phyloP scores from a whole-genome alignment of 1,140 invertebrate species.

The Trichonephila inaurata region DNA sequence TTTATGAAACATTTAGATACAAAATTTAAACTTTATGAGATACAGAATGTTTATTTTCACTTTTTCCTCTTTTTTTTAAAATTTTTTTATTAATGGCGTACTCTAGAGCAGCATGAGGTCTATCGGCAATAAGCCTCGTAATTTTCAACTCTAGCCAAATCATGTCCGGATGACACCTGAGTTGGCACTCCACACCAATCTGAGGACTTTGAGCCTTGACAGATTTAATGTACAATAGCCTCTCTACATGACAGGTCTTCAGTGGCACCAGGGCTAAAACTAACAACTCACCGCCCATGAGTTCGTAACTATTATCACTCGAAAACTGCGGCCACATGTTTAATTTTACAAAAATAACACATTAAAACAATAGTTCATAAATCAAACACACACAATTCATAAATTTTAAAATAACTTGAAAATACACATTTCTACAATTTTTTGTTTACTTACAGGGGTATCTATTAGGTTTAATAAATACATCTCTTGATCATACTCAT shows the following conservation, averaged over 20 bases:
- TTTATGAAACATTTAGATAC: too few relatives aligned
- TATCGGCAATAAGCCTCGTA: not conserved
- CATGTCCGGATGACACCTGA: not conserved
- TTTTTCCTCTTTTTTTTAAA: too few relatives aligned
- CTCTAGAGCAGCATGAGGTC: too few relatives aligned
- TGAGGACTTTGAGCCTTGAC: too few relatives aligned
- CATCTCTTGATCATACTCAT: constrained; percentile 82
- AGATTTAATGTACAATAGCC: too few relatives aligned
- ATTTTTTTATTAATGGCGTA: too few relatives aligned
- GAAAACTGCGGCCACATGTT: not conserved
- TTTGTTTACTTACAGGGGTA: constrained; percentile 86
- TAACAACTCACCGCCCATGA: not conserved
- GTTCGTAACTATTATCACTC: not conserved
- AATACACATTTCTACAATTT: too few relatives aligned
- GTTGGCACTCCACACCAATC: not conserved
- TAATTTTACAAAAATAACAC: not conserved
- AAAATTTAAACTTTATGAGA: too few relatives aligned
- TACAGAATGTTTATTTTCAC: too few relatives aligned
- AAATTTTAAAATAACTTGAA: too few relatives aligned
- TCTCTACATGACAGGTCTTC: not conserved
- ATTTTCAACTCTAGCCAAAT: not conserved
- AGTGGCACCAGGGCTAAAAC: not conserved
- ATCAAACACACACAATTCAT: too few relatives aligned
- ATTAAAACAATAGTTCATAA: too few relatives aligned
- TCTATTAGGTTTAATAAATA: constrained; percentile 98